phyloP scores from a whole-genome alignment of 2,797 vertebrate genomes.

The Leptatherina wallacei region DNA sequence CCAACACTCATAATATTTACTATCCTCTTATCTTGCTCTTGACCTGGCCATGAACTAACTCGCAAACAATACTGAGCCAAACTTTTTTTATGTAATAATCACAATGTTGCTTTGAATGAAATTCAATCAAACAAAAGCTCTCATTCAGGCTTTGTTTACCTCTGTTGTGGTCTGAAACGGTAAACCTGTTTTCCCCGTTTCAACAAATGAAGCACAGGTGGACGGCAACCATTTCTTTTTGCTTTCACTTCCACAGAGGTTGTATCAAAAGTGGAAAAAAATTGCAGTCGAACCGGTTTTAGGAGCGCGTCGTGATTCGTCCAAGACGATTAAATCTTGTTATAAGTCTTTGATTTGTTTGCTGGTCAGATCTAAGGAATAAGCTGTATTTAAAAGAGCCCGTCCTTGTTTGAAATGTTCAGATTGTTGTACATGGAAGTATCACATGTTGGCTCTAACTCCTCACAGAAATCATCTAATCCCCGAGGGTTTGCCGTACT shows the following conservation, averaged over 20 bases:
- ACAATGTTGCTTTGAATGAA: constrained; percentile 19
- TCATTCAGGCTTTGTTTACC: constrained; percentile 28
- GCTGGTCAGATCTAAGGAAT: background rate
- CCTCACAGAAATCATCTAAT: too few species aligned
- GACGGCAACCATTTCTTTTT: background rate
- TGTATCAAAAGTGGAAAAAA: background rate
- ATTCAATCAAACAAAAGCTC: constrained; percentile 12
- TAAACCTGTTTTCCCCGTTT: constrained; percentile 37
- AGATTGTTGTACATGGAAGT: background rate
- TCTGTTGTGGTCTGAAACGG: background rate
- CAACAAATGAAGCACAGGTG: background rate
- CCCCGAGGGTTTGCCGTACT: too few species aligned
- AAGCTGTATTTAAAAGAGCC: background rate
- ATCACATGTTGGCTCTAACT: background rate
- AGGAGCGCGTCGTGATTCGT: background rate
- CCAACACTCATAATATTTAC: constrained; percentile 50
- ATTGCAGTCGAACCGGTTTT: constrained; percentile 16
- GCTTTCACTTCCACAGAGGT: background rate
- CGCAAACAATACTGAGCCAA: constrained; percentile 20
- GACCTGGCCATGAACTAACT: constrained; percentile 42
- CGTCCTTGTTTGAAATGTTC: background rate
- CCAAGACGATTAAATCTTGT: too few species aligned
- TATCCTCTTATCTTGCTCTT: constrained; percentile 28
- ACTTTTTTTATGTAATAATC: constrained; percentile 12
- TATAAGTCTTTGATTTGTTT: background rate